Evolutionary conservation across 2,113 vertebrate genomes (phyloP).

Genomic region (Narcine bancroftii): DNA sequence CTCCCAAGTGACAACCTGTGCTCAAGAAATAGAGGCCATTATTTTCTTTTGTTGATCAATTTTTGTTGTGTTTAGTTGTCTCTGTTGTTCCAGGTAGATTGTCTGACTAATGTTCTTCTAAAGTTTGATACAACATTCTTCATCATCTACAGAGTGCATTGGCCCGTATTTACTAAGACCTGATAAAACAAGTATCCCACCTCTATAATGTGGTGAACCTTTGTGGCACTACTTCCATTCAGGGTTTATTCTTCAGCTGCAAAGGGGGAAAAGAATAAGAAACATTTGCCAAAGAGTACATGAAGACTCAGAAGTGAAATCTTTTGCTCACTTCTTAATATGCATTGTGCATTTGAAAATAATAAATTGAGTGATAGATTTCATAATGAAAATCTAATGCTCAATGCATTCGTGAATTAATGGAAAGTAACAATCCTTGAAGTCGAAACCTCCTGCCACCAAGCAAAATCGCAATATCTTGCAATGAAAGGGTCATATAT

Average conservation of each 20-base stretch:
- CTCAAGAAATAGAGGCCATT: neutral
- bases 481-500: neutral
- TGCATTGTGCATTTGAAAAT: neutral
- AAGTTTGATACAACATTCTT: too few species aligned
- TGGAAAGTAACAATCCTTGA: neutral
- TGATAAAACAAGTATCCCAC: too few species aligned
- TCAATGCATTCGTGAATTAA: neutral
- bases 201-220: too few species aligned
- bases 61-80: neutral
- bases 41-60: neutral
- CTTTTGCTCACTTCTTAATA: neutral
- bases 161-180: too few species aligned
- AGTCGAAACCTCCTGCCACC: neutral
- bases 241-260: too few species aligned
- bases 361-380: neutral
- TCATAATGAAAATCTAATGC: neutral
- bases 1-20: neutral
- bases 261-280: neutral
- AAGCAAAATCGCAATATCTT: neutral
- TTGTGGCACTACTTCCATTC: too few species aligned
- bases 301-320: neutral
- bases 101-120: too few species aligned
- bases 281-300: neutral
- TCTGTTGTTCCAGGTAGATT: too few species aligned
- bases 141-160: too few species aligned